phyloP scores from a whole-genome alignment of 53 echinoderm and acorn worm genomes.

The Actinopyga echinites region DNA sequence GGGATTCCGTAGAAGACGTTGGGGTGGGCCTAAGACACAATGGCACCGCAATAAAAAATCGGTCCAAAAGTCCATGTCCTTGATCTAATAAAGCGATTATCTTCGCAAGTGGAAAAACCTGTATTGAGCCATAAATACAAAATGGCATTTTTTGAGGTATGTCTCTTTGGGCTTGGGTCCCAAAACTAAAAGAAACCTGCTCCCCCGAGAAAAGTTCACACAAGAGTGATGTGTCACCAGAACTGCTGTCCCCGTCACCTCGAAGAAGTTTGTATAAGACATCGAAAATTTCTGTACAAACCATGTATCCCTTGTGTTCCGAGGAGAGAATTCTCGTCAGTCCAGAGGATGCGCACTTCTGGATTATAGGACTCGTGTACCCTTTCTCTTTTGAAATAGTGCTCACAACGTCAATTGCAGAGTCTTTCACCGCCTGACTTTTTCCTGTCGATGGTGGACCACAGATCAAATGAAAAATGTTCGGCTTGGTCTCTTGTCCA shows the following conservation, averaged over 20 bases:
- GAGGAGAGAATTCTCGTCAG: background rate
- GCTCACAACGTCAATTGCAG: background rate
- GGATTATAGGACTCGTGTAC: background rate
- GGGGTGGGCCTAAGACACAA: background rate
- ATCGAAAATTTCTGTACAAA: background rate
- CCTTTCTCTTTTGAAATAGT: background rate
- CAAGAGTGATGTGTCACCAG: background rate
- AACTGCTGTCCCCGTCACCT: background rate
- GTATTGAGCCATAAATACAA: background rate
- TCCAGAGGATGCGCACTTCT: background rate
- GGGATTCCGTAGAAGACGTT: background rate
- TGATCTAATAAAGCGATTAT: background rate
- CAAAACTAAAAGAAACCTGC: slow-evolving; percentile 9
- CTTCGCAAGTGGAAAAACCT: slow-evolving; percentile 18
- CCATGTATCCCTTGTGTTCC: background rate
- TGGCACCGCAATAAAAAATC: background rate
- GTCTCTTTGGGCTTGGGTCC: background rate
- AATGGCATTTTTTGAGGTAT: background rate
- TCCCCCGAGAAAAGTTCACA: slow-evolving; percentile 23
- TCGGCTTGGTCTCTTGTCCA: too few relatives aligned
- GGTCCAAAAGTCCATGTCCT: slow-evolving; percentile 15
- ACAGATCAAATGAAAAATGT: too few relatives aligned
- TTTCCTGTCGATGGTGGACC: background rate
- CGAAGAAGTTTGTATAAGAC: background rate
- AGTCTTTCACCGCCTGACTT: background rate